Percentiles rank a stretch among this genome's conserved stretches.
These are phyloP conservation scores for Trachymyrmex cornetzi DNA, from an alignment of 1,140 invertebrate genomes.

Conservation along the genomic window DNA sequence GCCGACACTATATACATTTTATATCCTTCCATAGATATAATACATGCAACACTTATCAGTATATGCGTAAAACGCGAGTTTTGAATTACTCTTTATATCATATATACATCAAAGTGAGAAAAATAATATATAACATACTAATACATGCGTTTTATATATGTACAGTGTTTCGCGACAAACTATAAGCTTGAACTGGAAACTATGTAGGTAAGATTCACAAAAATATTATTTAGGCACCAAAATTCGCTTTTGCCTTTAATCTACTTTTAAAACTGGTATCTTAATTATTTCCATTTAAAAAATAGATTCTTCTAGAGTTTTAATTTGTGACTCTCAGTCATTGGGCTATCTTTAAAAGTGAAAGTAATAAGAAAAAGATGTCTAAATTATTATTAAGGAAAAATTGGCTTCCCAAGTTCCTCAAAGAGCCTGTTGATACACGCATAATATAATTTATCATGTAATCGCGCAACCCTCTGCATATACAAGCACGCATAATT, in stretches of 20 bases:
- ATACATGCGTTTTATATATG: not conserved
- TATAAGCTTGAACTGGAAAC: no score
- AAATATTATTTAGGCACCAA: no score
- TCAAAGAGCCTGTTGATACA: not conserved
- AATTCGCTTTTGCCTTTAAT: not conserved
- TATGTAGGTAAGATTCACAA: no score
- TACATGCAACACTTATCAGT: not conserved
- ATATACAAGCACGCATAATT: conserved; percentile 8
- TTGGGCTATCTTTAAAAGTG: not conserved
- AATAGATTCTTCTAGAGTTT: not conserved
- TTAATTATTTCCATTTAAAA: not conserved
- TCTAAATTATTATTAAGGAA: not conserved
- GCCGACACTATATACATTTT: conserved; percentile 30
- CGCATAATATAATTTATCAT: conserved; percentile 2
- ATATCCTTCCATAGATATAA: conserved; percentile 9
- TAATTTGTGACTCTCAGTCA: not conserved
- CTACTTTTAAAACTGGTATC: not conserved
- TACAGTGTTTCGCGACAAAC: not conserved
- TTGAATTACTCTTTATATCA: conserved; percentile 5
- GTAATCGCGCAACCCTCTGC: not conserved
- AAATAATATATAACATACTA: not conserved
- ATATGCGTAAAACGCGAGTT: conserved; percentile 22
- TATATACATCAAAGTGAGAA: not conserved
- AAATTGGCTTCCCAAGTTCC: not conserved
- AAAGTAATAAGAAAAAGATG: not conserved